These are phyloP conservation scores for Eristalinus sepulchralis DNA, from an alignment of 2,888 invertebrate genomes.

Conservation along the genomic window DNA sequence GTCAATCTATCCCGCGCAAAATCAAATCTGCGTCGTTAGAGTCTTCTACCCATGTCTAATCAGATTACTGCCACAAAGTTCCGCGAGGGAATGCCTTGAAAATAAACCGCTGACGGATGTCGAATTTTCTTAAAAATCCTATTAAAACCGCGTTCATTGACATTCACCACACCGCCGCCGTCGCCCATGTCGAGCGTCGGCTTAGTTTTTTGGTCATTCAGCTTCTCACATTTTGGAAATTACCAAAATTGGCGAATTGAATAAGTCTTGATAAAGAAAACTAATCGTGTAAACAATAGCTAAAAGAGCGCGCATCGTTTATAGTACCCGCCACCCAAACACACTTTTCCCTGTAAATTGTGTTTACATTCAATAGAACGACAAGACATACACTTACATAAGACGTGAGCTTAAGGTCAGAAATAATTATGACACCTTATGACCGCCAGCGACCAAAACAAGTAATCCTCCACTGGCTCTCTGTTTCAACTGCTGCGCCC, in stretches of 20 bases:
- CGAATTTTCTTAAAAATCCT: conserved; percentile 40
- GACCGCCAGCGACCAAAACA: conserved; percentile 52
- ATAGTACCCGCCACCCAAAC: conserved; percentile 8
- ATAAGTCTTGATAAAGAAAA: not conserved
- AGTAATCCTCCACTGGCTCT: conserved; percentile 51
- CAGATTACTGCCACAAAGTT: not conserved
- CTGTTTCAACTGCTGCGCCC: not conserved
- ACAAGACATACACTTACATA: conserved; percentile 57
- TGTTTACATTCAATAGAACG: not conserved
- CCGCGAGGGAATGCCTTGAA: not conserved
- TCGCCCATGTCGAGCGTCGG: conserved; percentile 5
- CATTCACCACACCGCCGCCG: conserved; percentile 7
- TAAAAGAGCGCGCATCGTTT: conserved; percentile 34
- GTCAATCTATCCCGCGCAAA: not conserved
- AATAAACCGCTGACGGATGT: conserved; percentile 43
- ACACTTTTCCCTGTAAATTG: not conserved
- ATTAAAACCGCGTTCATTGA: conserved; percentile 56
- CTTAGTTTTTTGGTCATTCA: not conserved
- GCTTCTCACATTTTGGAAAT: conserved; percentile 50
- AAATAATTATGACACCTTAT: conserved; percentile 67
- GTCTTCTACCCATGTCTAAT: not conserved
- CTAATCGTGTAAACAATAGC: not conserved
- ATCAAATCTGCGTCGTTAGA: not conserved
- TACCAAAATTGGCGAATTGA: not conserved
- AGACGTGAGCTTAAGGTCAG: conserved; percentile 58